Evolutionary conservation across 2,888 invertebrate species (phyloP).

Genomic region (Leucophenga maculata): DNA sequence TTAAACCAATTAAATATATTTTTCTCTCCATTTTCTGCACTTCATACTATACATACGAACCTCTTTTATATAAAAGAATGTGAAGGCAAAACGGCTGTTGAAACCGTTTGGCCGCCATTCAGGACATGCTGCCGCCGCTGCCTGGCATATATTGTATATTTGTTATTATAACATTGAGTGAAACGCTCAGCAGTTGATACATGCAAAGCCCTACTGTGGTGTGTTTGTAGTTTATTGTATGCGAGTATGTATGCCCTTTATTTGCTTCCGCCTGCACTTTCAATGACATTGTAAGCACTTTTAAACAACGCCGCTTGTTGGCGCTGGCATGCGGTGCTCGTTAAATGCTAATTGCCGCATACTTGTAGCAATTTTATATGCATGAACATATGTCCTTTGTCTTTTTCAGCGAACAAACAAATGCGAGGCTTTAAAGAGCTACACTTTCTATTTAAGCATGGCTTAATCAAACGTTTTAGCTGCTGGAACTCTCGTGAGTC

Average conservation of each 20-base stretch:
- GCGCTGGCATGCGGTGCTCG: constrained; percentile 46
- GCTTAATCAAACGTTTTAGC: too few relatives aligned
- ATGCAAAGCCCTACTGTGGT: not conserved
- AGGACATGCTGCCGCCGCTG: too few relatives aligned
- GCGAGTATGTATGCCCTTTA: not conserved
- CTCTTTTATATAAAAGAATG: not conserved
- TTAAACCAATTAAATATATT: too few relatives aligned
- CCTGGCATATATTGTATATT: not conserved
- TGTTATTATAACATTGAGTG: not conserved
- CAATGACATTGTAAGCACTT: not conserved
- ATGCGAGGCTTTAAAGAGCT: too few relatives aligned
- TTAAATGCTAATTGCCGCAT: constrained; percentile 57
- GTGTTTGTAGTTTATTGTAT: not conserved
- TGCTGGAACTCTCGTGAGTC: too few relatives aligned
- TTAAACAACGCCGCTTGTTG: constrained; percentile 32
- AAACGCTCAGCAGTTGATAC: constrained; percentile 4
- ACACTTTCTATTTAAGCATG: too few relatives aligned
- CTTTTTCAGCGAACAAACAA: not conserved
- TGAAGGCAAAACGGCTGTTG: too few relatives aligned
- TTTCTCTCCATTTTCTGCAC: not conserved
- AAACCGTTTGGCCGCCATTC: too few relatives aligned
- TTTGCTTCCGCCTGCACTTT: not conserved
- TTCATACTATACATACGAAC: not conserved
- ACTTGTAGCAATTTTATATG: constrained; percentile 46
- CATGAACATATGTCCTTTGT: constrained; percentile 24